phyloP scores from a whole-genome alignment of 2,113 vertebrate species.

The Atlantisia rogersi region DNA sequence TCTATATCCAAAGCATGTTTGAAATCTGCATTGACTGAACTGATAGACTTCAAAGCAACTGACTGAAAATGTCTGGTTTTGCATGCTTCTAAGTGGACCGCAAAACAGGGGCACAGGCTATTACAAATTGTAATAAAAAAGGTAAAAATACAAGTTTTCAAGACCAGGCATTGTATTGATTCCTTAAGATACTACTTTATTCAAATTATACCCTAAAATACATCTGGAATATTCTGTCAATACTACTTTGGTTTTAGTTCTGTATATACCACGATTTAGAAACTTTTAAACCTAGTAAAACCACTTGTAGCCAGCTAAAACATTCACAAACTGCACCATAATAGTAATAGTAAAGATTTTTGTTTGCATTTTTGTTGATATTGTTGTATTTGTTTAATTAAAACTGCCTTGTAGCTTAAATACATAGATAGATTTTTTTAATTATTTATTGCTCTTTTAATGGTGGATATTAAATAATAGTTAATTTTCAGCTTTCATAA shows the following conservation, averaged over 20 bases:
- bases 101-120: not conserved
- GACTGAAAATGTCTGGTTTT: not conserved
- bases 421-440: not conserved
- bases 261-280: not conserved
- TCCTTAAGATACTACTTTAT: not conserved
- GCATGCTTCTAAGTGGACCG: no score
- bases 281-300: not conserved
- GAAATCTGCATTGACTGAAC: not conserved
- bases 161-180: not conserved
- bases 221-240: not conserved
- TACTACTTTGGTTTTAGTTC: not conserved
- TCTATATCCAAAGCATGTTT: not conserved
- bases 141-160: not conserved
- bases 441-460: not conserved
- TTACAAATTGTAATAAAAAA: not conserved
- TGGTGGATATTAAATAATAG: not conserved
- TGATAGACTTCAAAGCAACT: not conserved
- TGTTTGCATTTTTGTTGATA: not conserved
- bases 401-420: not conserved
- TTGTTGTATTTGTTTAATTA: not conserved
- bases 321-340: not conserved
- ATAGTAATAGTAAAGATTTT: not conserved
- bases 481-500: conserved; percentile 30
- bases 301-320: not conserved
- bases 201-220: not conserved